Conservation (phyloP, 2,888 invertebrate genomes). For the Caenorhabditis imperialis region DNA sequence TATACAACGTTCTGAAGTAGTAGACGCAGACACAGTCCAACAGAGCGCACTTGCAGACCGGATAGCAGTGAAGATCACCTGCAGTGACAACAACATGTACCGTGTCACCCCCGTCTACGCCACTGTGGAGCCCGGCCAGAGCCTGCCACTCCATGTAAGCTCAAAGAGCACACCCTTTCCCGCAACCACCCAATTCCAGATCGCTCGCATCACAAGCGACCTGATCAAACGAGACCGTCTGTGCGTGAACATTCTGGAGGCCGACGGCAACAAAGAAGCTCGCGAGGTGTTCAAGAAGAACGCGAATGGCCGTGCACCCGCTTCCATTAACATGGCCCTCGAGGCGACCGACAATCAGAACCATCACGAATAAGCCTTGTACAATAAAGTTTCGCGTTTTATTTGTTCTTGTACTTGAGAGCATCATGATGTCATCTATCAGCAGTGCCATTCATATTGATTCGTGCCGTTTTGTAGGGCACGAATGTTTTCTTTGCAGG, state of each 20-base stretch:
- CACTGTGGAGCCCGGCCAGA: constrained; percentile 71
- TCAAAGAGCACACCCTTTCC: not conserved
- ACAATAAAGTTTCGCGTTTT: too few species aligned
- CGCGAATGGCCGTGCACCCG: constrained; percentile 34
- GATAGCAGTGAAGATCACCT: constrained; percentile 76
- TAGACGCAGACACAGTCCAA: too few species aligned
- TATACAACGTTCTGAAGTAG: too few species aligned
- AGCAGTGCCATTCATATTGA: too few species aligned
- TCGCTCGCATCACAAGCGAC: constrained; percentile 57
- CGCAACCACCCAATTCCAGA: constrained; percentile 38
- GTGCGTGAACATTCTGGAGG: constrained; percentile 61
- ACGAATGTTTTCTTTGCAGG: too few species aligned
- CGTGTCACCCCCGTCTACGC: constrained; percentile 75
- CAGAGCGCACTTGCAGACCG: constrained; percentile 45
- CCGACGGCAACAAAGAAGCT: constrained; percentile 57
- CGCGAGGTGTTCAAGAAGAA: constrained; percentile 62
- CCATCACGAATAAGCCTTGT: constrained; percentile 27
- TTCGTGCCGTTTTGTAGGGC: too few species aligned
- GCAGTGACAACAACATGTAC: constrained; percentile 74
- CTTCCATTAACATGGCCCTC: constrained; percentile 52
- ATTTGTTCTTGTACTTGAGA: too few species aligned
- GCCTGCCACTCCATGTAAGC: constrained; percentile 70
- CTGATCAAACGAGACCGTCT: constrained; percentile 60
- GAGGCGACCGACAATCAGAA: constrained; percentile 46
- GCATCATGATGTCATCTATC: too few species aligned